Percentiles rank a stretch among this genome's conserved stretches.
Evolutionary conservation across 2,888 invertebrate genomes (phyloP).

Genomic region (Chrysina gloriosa): DNA sequence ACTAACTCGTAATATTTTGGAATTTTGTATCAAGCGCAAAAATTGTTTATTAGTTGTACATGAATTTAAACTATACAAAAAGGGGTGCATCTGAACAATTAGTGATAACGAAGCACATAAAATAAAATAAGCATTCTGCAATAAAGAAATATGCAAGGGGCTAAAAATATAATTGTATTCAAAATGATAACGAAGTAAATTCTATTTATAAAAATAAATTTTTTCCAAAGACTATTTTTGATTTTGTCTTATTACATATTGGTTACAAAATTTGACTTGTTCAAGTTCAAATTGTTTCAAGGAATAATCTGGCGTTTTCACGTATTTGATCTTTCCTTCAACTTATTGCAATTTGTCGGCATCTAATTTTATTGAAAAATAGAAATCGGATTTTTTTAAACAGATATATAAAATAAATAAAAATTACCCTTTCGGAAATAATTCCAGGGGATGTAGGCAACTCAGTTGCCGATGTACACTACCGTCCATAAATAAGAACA

Average conservation of each 20-base stretch:
- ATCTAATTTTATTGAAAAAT: too few species aligned
- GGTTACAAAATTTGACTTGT: slow-evolving; percentile 5
- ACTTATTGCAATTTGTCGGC: neutral
- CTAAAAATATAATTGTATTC: slow-evolving; percentile 3
- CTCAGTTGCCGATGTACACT: too few species aligned
- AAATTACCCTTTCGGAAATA: too few species aligned
- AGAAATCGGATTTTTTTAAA: too few species aligned
- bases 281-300: neutral
- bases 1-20: too few species aligned
- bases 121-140: slow-evolving; percentile 8
- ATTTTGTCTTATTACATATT: slow-evolving; percentile 6
- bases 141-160: slow-evolving; percentile 9
- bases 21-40: neutral
- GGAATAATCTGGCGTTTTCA: too few species aligned
- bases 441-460: too few species aligned
- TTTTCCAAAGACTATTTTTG: slow-evolving; percentile 19
- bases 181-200: slow-evolving; percentile 8
- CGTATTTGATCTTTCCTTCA: too few species aligned
- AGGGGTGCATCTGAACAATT: neutral
- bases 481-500: too few species aligned
- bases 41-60: neutral
- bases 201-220: slow-evolving; percentile 20
- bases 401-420: too few species aligned
- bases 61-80: neutral
- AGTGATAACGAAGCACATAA: slow-evolving; percentile 24